These are phyloP conservation scores for Holothuria scabra DNA, from an alignment of 53 echinoderm and acorn worm genomes.

Conservation along the genomic window DNA sequence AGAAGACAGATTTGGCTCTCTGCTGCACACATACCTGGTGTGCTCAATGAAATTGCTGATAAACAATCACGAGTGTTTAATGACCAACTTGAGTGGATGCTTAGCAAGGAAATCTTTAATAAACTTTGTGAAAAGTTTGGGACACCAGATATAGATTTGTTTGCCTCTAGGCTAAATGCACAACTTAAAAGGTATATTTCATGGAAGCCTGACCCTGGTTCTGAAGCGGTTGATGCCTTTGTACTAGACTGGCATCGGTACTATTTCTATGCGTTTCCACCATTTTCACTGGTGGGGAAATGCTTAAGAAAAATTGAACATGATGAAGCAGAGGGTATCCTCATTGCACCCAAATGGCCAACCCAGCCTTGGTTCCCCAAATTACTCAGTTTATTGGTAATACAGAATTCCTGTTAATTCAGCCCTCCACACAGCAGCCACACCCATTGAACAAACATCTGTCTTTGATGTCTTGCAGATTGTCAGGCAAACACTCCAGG, in stretches of 20 bases:
- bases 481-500: conserved; percentile 50
- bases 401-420: conserved; percentile 9
- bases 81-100: conserved; percentile 65
- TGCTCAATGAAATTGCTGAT: conserved; percentile 56
- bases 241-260: too few relatives aligned
- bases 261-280: too few relatives aligned
- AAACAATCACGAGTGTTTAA: conserved; percentile 51
- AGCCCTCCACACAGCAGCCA: conserved; percentile 29
- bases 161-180: conserved; percentile 63
- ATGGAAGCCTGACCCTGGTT: conserved; percentile 69
- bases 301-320: too few relatives aligned
- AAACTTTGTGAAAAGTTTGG: conserved; percentile 10
- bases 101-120: conserved; percentile 42
- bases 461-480: conserved; percentile 51
- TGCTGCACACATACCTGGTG: conserved; percentile 65
- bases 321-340: conserved; percentile 59
- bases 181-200: conserved; percentile 58
- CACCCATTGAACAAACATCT: conserved; percentile 51
- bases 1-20: conserved; percentile 57
- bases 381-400: conserved; percentile 45
- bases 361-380: conserved; percentile 62
- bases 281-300: too few relatives aligned
- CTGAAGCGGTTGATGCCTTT: conserved; percentile 15
- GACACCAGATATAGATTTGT: conserved; percentile 56
- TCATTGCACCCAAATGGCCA: conserved; percentile 64